Evolutionary conservation across 2,797 vertebrate species (phyloP).

Genomic region (Decapterus maruadsi): DNA sequence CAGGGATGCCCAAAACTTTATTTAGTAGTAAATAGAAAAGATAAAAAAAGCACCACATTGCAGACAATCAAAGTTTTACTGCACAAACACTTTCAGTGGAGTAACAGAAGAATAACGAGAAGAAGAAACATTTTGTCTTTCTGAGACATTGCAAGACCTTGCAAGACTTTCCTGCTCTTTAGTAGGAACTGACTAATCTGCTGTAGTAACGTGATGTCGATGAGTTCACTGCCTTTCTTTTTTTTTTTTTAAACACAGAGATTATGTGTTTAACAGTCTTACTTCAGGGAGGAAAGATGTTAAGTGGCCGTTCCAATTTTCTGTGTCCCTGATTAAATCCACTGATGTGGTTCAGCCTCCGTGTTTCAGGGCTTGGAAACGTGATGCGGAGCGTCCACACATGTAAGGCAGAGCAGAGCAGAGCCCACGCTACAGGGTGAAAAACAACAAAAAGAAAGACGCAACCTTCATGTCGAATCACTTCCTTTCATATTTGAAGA

Average conservation of each 20-base stretch:
- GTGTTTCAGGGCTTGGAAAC: slow-evolving; percentile 53
- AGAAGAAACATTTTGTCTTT: slow-evolving; percentile 9
- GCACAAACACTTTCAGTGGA: too few species aligned
- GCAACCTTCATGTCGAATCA: slow-evolving; percentile 48
- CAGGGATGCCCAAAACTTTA: too few species aligned
- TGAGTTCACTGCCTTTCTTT: background rate
- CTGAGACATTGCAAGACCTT: background rate
- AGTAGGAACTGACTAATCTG: slow-evolving; percentile 1
- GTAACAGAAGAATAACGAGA: too few species aligned
- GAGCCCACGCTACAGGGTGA: slow-evolving; percentile 51
- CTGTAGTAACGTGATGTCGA: slow-evolving; percentile 22
- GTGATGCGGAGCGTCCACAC: slow-evolving; percentile 59
- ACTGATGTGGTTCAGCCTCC: slow-evolving; percentile 75
- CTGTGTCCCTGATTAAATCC: slow-evolving; percentile 69
- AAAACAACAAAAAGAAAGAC: slow-evolving; percentile 65
- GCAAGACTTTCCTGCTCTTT: background rate
- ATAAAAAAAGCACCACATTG: too few species aligned
- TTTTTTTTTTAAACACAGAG: slow-evolving; percentile 26
- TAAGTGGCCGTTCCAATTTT: slow-evolving; percentile 41
- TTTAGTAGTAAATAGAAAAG: too few species aligned
- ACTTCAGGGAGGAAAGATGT: slow-evolving; percentile 46
- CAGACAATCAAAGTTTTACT: too few species aligned
- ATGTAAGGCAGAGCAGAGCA: slow-evolving; percentile 63
- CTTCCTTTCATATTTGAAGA: slow-evolving; percentile 25
- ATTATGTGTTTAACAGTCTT: slow-evolving; percentile 39